Evolutionary conservation across 2,797 vertebrate genomes (phyloP).

Genomic region (Miichthys miiuy): DNA sequence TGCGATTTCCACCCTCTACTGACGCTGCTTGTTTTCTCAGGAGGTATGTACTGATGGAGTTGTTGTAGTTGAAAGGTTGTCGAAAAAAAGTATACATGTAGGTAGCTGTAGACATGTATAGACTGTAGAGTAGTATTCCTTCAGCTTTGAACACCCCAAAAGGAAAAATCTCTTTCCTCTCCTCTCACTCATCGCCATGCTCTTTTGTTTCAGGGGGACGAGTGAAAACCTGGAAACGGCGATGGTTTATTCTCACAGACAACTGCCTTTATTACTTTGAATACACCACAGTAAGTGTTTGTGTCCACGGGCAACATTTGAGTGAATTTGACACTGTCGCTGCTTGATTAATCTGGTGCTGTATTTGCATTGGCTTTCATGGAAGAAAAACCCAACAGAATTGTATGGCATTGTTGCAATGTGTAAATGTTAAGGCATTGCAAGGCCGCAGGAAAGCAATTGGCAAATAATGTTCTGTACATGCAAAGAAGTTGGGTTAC

Average conservation of each 20-base stretch:
- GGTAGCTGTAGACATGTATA: constrained; percentile 26
- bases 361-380: background rate
- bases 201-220: constrained; percentile 89
- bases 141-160: background rate
- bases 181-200: constrained; percentile 4
- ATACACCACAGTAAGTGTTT: constrained; percentile 93
- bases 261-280: constrained; percentile 99
- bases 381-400: background rate
- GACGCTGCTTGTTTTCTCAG: constrained; percentile 86
- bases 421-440: background rate
- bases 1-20: constrained; percentile 83
- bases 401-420: background rate
- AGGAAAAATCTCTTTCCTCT: background rate
- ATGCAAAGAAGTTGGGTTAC: background rate
- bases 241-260: constrained; percentile 98
- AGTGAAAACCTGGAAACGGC: constrained; percentile 98
- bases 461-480: background rate
- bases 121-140: constrained; percentile 20
- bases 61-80: constrained; percentile 42
- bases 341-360: background rate
- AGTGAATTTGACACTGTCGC: background rate
- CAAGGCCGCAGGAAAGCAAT: background rate
- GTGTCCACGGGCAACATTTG: background rate
- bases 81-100: background rate
- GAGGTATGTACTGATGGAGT: constrained; percentile 86